These are phyloP conservation scores for Colistium nudipinnis DNA, from an alignment of 2,113 vertebrate species.

Conservation along the genomic window DNA sequence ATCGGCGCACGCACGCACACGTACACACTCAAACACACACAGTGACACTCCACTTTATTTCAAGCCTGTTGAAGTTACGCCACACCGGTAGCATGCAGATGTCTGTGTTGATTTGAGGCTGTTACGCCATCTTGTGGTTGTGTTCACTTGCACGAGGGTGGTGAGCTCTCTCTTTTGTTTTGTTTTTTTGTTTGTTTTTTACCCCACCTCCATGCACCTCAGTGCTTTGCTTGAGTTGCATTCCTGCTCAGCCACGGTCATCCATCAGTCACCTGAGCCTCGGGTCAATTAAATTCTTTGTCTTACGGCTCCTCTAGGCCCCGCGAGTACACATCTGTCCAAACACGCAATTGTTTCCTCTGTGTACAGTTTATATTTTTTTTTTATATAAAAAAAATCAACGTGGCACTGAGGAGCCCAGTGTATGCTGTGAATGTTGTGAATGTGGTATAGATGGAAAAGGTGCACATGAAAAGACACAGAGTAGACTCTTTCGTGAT, in stretches of 20 bases:
- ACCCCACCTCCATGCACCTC: conserved; percentile 2
- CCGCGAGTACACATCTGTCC: conserved; percentile 22
- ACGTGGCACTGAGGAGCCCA: conserved; percentile 32
- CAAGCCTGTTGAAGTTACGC: conserved; percentile 25
- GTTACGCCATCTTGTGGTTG: conserved; percentile 73
- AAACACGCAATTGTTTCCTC: conserved; percentile 44
- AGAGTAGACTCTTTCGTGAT: conserved; percentile 12
- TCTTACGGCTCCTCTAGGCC: conserved; percentile 31
- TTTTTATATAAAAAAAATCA: too few relatives aligned
- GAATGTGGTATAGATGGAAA: not conserved
- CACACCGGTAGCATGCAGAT: conserved; percentile 4
- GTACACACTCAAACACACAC: not conserved
- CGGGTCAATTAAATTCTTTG: conserved; percentile 25
- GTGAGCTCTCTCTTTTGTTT: too few relatives aligned
- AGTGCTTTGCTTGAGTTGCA: not conserved
- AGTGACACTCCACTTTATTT: conserved; percentile 15
- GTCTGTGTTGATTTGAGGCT: conserved; percentile 13
- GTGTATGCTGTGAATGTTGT: not conserved
- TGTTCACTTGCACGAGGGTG: conserved; percentile 2
- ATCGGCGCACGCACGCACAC: not conserved
- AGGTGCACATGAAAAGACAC: conserved; percentile 11
- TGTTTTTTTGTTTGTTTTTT: not conserved
- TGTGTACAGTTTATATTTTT: conserved; percentile 40
- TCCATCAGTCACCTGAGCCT: conserved; percentile 21
- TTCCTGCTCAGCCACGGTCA: conserved; percentile 23